Evolutionary conservation across 2,888 invertebrate genomes (phyloP), one percentile per base, ranked within the genome.

Genomic region (Brachyptera putata): DNA sequence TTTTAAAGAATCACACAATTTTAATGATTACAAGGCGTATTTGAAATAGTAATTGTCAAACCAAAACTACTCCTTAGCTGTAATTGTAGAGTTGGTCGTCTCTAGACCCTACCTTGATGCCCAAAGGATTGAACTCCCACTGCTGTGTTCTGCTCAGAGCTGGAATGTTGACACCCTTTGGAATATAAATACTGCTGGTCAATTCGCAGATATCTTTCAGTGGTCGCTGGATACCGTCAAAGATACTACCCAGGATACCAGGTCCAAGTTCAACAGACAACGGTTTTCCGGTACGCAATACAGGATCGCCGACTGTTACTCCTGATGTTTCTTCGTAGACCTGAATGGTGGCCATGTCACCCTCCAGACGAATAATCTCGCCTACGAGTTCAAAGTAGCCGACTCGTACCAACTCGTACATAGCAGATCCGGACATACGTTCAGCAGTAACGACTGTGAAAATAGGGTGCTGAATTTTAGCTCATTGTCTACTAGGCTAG

Each of bases 311-410:
- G 11, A 99, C 98, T 3, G 99, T 99, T 43, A 99, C 98, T 69
- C 98, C 99, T 56, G 98, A 97, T 68, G 91, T 94, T 77, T 94
- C 93, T 74, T 94, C 93, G 75, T 94, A 94, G 66, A 94, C 89
- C 88, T 99, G 99, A 77, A 99, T 98, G 69, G 99, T 99, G 64
- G 99, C 99, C 90, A 96, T 92, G 78, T 99, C 99, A 62, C 97
- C 97, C 79, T 99, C 99, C 65, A 99, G 84, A 78, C 99, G 89
- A 79, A 99, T 99, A 78, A 99, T 99, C 82, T 99, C 99, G 67
- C 99, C 99, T 14, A 99, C 99, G 71, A 99, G 81, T 77, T 99
- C 97, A 69, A 87, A 85, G 79, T 99, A 97, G 1, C 99, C 99
- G 41, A 99, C 99, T 69, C 99, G 87, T 66, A 99, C 99, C 80